Conservation (phyloP, 2,888 invertebrate species). For the Incurvaria masculella region DNA sequence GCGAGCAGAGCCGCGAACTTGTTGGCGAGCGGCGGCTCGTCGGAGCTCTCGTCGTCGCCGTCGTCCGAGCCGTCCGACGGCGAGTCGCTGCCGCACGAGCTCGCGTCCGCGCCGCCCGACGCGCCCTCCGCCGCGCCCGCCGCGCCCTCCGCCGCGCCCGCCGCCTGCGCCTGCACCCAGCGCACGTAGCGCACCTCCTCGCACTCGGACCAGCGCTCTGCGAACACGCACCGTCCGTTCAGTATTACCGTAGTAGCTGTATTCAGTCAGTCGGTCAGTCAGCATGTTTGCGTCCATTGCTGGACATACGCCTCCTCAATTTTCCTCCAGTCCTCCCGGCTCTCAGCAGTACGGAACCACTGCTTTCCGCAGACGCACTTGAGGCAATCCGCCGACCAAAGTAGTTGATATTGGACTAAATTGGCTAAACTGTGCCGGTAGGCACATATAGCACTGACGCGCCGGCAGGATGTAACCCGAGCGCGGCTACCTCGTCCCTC, state of each 20-base stretch:
- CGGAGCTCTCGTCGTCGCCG: neutral
- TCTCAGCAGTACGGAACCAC: too few relatives aligned
- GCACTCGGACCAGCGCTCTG: slow-evolving; percentile 61
- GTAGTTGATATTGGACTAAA: too few relatives aligned
- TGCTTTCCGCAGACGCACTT: too few relatives aligned
- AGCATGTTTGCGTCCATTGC: neutral
- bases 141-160: slow-evolving; percentile 17
- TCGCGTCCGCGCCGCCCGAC: slow-evolving; percentile 15
- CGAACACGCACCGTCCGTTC: slow-evolving; percentile 10
- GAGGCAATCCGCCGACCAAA: too few relatives aligned
- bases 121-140: slow-evolving; percentile 21
- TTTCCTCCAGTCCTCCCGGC: too few relatives aligned
- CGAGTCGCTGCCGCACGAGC: slow-evolving; percentile 15
- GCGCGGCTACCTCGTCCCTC: too few relatives aligned
- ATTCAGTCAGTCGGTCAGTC: too few relatives aligned
- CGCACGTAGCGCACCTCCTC: slow-evolving; percentile 61
- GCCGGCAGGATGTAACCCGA: too few relatives aligned
- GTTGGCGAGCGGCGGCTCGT: neutral
- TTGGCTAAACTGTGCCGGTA: too few relatives aligned
- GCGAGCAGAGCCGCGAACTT: too few relatives aligned
- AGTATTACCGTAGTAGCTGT: too few relatives aligned
- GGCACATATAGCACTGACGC: too few relatives aligned
- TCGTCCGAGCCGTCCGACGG: neutral
- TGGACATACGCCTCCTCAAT: neutral
- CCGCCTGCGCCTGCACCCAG: slow-evolving; percentile 63